Percentiles rank a stretch among this genome's conserved stretches.
These are phyloP conservation scores for Matsumurasca onukii DNA, from an alignment of 1,140 invertebrate genomes.

Conservation along the genomic window DNA sequence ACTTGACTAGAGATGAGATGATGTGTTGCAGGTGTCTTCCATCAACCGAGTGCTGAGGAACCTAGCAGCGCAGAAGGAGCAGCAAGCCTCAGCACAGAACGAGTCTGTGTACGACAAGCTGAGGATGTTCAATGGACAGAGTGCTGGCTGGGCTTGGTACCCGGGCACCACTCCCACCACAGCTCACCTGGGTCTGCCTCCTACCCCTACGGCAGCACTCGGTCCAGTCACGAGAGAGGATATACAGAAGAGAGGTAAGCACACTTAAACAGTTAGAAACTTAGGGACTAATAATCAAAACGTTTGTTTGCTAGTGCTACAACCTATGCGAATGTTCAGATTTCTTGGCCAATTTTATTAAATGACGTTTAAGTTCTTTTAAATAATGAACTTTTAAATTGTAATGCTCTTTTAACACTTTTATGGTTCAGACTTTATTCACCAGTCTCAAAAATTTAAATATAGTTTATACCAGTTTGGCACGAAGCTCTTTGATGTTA, in stretches of 20 bases:
- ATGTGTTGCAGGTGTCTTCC: constrained; percentile 81
- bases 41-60: constrained; percentile 97
- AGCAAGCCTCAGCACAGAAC: constrained; percentile 53
- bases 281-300: background rate
- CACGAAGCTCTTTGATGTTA: no score
- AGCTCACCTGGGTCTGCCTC: constrained; percentile 35
- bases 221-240: constrained; percentile 29
- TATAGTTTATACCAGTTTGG: no score
- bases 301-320: background rate
- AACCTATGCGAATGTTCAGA: background rate
- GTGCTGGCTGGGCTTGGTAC: constrained; percentile 45
- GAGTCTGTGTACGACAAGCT: constrained; percentile 83
- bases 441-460: no score
- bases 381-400: no score
- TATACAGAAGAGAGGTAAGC: constrained; percentile 32
- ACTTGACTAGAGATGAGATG: no score
- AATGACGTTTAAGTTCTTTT: no score
- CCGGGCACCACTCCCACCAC: constrained; percentile 34
- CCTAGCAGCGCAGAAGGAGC: constrained; percentile 87
- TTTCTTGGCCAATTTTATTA: background rate
- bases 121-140: constrained; percentile 75
- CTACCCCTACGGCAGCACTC: constrained; percentile 31
- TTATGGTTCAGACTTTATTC: no score
- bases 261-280: background rate
- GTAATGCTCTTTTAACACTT: no score